Base-by-base conservation (phyloP, 2,113 vertebrate species). In the Xyrauchen texanus region DNA sequence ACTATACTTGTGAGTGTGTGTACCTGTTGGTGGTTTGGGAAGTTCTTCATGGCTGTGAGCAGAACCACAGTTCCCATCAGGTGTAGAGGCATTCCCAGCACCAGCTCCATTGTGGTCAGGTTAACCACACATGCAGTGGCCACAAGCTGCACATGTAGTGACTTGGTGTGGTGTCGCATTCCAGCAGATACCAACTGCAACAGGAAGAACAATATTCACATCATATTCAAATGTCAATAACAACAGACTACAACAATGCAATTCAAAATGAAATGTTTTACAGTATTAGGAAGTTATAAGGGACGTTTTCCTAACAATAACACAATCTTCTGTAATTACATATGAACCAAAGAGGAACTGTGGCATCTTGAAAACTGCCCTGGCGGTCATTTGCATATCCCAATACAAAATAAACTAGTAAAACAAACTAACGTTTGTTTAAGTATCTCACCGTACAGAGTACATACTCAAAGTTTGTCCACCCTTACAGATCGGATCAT, bases 51-150 rank as follows among this genome's bases (percentile, higher is more conserved):
- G 86, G 95, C 92, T 76, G 92, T 88, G 79, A 98, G 90, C n/a
- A 98, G 92, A 42, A 95, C 94, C 63, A 95, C 92, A 67, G 93
- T 90, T 0, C 94, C 93, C 82, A 97, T 89, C 11, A 99, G 94
- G 7, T 90, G 84, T 68, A 95, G 90, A 5, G 97, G 94, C 94
- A 98, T 95, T 47, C 92, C 93, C 44, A 90, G 89, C 1, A 94
- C 94, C 88, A 95, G 85, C 73, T 97, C 95, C 86, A 94, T 94
- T 81, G 94, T 93, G 79, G 95, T 98, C 84, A 99, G 89, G 87
- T 96, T 97, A 88, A 97, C 97, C 49, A 97, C 93, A 79, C 97
- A 99, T 0, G 95, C 96, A 0, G 96, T 94, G n/a, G 95, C 95
- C 78, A 95, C 93, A 80, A 96, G 89, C 84, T 98, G 95, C 81